A percentile compares a stretch with the other conserved stretches of the same genome.
phyloP scores from a whole-genome alignment of 2,113 vertebrate genomes.

The Phylloscopus whistleri region DNA sequence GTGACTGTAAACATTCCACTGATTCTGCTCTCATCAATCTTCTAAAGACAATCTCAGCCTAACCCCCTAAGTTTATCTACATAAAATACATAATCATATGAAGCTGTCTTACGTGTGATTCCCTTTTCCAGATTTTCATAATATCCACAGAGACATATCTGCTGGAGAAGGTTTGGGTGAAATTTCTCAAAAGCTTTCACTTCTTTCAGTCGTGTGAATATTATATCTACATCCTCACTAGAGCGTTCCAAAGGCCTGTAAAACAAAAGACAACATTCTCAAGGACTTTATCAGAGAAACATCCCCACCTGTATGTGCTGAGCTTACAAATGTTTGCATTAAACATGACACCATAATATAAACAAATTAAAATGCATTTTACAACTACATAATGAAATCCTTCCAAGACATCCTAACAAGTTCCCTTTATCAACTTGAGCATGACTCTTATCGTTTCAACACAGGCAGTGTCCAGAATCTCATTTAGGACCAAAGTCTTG shows the following conservation, averaged over 20 bases:
- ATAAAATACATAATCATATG: background rate
- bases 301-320: background rate
- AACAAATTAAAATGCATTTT: background rate
- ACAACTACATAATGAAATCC: background rate
- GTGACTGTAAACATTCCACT: background rate
- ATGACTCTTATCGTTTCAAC: background rate
- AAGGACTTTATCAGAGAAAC: background rate
- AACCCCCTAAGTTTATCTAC: background rate
- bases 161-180: slow-evolving; percentile 90
- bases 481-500: background rate
- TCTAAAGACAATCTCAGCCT: background rate
- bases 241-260: slow-evolving; percentile 90
- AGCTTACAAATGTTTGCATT: background rate
- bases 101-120: slow-evolving; percentile 85
- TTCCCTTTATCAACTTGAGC: background rate
- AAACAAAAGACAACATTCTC: slow-evolving; percentile 14
- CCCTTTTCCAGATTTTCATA: slow-evolving; percentile 96
- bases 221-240: slow-evolving; percentile 94
- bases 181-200: slow-evolving; percentile 96
- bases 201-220: slow-evolving; percentile 88
- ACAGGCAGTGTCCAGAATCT: background rate
- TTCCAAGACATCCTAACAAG: background rate
- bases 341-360: background rate
- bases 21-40: background rate
- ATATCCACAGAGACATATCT: slow-evolving; percentile 93